Conservation (phyloP, 2,797 vertebrate species). For the Myotis planiceps region DNA sequence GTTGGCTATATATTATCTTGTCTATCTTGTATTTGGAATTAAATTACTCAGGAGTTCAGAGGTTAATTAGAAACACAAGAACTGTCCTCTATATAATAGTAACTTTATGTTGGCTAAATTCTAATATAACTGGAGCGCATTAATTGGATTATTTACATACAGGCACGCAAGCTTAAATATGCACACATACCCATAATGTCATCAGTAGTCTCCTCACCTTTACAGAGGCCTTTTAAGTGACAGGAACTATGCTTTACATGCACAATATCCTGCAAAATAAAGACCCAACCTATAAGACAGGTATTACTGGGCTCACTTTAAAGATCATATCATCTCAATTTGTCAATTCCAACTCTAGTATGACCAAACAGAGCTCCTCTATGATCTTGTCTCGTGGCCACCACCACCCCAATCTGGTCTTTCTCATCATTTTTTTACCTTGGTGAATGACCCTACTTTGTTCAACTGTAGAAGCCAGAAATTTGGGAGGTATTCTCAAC, state of each 20-base stretch:
- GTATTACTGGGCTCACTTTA: neutral
- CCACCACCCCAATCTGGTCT: neutral
- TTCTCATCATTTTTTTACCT: neutral
- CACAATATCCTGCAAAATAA: neutral
- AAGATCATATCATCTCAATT: neutral
- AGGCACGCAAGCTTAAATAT: neutral
- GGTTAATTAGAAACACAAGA: slow-evolving; percentile 73
- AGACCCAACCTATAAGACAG: neutral
- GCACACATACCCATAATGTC: neutral
- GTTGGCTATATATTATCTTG: slow-evolving; percentile 74
- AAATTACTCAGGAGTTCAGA: slow-evolving; percentile 74
- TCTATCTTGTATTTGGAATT: slow-evolving; percentile 72
- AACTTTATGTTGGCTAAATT: slow-evolving; percentile 51
- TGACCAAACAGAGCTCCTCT: neutral
- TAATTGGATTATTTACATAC: slow-evolving; percentile 32
- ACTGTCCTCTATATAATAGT: slow-evolving; percentile 35
- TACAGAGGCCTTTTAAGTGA: neutral
- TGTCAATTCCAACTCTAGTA: neutral
- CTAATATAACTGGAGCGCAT: slow-evolving; percentile 19
- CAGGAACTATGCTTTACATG: neutral
- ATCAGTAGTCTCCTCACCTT: neutral
- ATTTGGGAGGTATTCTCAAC: neutral
- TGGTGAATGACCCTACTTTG: neutral
- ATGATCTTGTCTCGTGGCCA: fast-evolving
- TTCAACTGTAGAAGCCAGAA: neutral